A percentile compares a stretch with the other conserved stretches of the same genome.
These are phyloP conservation scores for Eueremaeus valkanovi DNA, from an alignment of 2,888 invertebrate species.

Conservation along the genomic window DNA sequence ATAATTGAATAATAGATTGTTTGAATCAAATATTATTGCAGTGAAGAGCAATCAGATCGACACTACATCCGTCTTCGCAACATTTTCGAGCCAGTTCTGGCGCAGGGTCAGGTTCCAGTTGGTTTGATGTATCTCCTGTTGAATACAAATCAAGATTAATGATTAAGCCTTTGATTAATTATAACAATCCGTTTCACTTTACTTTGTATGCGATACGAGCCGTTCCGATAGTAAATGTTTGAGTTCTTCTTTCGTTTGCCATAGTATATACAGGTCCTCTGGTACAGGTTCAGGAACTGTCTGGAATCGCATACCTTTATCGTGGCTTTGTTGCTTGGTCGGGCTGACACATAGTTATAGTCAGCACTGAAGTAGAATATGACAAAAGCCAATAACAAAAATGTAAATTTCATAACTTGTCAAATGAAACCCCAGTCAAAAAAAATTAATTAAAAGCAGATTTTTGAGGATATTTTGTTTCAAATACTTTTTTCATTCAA, in stretches of 20 bases:
- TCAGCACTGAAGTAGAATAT: background rate
- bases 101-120: background rate
- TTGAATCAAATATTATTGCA: background rate
- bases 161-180: background rate
- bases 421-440: background rate
- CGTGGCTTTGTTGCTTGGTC: background rate
- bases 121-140: background rate
- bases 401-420: background rate
- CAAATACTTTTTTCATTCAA: background rate
- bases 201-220: conserved; percentile 1
- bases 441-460: background rate
- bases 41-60: conserved; percentile 4
- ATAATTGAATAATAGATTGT: too few species aligned
- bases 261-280: conserved; percentile 12
- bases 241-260: background rate
- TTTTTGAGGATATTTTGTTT: background rate
- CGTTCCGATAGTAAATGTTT: background rate
- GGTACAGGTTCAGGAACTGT: background rate
- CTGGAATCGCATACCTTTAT: conserved; percentile 1
- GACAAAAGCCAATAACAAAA: background rate
- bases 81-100: conserved; percentile 27
- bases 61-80: conserved; percentile 1
- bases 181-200: background rate
- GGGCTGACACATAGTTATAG: background rate
- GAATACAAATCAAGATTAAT: background rate